Evolutionary conservation across 2,797 vertebrate species (phyloP).

Genomic region (Lophotriccus pileatus): DNA sequence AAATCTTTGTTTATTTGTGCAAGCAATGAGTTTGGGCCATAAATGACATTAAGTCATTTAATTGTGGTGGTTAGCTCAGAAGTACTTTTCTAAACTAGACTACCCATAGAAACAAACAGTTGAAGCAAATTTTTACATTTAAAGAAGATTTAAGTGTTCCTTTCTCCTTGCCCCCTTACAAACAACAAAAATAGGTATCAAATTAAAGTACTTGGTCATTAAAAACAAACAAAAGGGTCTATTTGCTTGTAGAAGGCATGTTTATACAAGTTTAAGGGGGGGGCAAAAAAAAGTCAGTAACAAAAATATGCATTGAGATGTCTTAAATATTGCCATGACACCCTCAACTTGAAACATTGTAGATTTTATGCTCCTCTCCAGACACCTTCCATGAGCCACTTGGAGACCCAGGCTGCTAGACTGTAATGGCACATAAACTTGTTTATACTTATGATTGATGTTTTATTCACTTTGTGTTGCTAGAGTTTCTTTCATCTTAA

Average conservation of each 20-base stretch:
- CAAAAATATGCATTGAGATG: neutral
- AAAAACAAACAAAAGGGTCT: neutral
- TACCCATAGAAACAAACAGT: neutral
- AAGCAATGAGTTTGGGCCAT: neutral
- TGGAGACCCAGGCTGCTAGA: neutral
- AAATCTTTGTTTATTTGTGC: neutral
- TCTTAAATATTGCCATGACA: neutral
- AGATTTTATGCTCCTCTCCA: neutral
- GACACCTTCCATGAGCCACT: neutral
- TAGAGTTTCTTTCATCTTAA: neutral
- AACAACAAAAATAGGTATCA: neutral
- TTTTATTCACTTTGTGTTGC: neutral
- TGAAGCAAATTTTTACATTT: neutral
- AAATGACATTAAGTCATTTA: neutral
- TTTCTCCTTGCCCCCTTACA: neutral
- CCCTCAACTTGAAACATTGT: fast-evolving
- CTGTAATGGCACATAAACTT: neutral
- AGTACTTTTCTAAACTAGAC: neutral
- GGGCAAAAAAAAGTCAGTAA: neutral
- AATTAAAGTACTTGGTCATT: neutral
- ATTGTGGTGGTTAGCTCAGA: neutral
- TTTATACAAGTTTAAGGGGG: neutral
- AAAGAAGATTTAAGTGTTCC: neutral
- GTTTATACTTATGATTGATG: neutral
- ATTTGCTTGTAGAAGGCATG: neutral